phyloP scores from a whole-genome alignment of 2,888 invertebrate species.

The Piscicola geometra region DNA sequence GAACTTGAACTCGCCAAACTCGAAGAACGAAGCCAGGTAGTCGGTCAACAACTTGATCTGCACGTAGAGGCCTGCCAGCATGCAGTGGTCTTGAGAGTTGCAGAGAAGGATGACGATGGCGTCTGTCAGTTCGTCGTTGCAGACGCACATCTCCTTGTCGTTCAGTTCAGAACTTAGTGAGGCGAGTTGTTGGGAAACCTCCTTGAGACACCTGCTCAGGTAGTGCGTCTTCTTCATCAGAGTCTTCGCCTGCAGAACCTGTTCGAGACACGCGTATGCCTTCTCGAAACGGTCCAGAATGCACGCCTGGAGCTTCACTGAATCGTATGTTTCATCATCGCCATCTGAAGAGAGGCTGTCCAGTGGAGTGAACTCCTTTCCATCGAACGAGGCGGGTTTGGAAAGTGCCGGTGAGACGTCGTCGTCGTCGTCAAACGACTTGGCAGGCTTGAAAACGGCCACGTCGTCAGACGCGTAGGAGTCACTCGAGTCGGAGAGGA shows the following conservation, averaged over 20 bases:
- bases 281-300: constrained; percentile 16
- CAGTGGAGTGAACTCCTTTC: not conserved
- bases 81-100: not conserved
- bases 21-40: constrained; percentile 17
- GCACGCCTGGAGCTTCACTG: not conserved
- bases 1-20: constrained; percentile 20
- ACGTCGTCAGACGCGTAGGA: not conserved
- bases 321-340: not conserved
- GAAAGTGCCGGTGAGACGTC: too few species aligned
- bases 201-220: constrained; percentile 20
- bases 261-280: constrained; percentile 7
- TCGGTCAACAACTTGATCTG: constrained; percentile 24
- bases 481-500: not conserved
- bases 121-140: constrained; percentile 31
- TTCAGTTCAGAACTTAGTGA: constrained; percentile 6
- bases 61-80: constrained; percentile 14
- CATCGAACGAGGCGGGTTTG: too few species aligned
- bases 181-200: constrained; percentile 12
- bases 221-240: constrained; percentile 20
- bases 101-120: constrained; percentile 23
- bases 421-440: not conserved
- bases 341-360: not conserved
- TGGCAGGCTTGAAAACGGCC: not conserved
- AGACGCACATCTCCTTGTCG: not conserved
- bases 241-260: constrained; percentile 15